phyloP scores from a whole-genome alignment of 1,140 invertebrate species.

The Drosophila azteca region DNA sequence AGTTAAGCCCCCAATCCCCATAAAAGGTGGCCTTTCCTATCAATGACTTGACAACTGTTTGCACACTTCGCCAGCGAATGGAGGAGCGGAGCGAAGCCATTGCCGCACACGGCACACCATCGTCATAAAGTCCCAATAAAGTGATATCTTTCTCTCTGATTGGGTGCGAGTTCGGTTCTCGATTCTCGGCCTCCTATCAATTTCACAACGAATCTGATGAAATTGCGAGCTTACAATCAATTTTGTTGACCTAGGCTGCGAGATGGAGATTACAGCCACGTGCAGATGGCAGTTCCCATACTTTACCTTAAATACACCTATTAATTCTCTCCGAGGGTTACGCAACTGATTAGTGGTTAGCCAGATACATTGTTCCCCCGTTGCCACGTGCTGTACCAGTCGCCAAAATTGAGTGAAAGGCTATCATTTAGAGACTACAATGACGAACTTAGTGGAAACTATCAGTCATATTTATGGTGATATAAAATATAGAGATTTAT shows the following conservation, averaged over 20 bases:
- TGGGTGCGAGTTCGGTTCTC: not conserved
- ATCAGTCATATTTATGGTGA: too few relatives aligned
- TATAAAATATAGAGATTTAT: not conserved
- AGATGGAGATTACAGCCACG: conserved; percentile 1
- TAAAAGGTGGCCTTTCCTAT: conserved; percentile 17
- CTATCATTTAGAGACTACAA: too few relatives aligned
- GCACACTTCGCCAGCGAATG: conserved; percentile 38
- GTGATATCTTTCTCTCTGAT: conserved; percentile 33
- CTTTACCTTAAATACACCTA: too few relatives aligned
- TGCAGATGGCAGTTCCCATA: conserved; percentile 25
- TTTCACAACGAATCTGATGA: conserved; percentile 53
- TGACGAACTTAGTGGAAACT: too few relatives aligned
- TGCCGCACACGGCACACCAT: conserved; percentile 33
- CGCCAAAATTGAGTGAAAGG: too few relatives aligned
- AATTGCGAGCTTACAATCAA: conserved; percentile 25
- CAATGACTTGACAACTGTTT: conserved; percentile 43
- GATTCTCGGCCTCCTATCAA: conserved; percentile 41
- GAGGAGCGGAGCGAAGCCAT: conserved; percentile 21
- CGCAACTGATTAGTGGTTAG: too few relatives aligned
- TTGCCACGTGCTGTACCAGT: too few relatives aligned
- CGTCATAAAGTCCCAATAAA: conserved; percentile 8
- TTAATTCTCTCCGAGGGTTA: too few relatives aligned
- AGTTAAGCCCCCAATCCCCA: conserved; percentile 35
- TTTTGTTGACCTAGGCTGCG: conserved; percentile 60
- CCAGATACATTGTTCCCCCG: too few relatives aligned